Base-by-base conservation (phyloP, 2,797 vertebrate genomes). In the Enteromius radiatus region DNA sequence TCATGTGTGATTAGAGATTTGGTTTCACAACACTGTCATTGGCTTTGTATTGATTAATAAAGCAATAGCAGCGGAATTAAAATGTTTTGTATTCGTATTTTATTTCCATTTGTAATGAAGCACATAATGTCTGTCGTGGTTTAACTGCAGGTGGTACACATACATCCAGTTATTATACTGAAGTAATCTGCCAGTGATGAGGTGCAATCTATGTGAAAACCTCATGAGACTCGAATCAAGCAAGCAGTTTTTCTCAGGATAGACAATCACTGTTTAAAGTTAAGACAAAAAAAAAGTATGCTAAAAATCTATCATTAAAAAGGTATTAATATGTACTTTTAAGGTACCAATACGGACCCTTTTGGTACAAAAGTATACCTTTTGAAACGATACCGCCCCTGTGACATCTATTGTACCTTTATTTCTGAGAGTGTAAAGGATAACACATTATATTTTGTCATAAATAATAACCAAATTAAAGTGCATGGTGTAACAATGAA, bases 1-100 rank as follows among this genome's bases (percentile, higher is more conserved):
- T 52, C n/a, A 70, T 70, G 65, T 38, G 43, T 81, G 21, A 45
- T 73, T 73, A 49, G 28, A 75, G 45, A 74, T 75, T 81, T 31
- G 43, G n/a, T 64, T 65, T 75, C 45, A 47, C 1, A 23, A 12
- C 15, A 17, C 21, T 0, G 1, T 41, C 11, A 81, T 21, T 52
- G 23, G 2, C 33, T 67, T 36, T 31, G 9, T 28, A 81, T 65
- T 15, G 5, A 56, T 56, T 54, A 19, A 3, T 68, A 38, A 5
- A 79, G 63, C 33, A 2, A 5, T 38, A 52, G 19, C 5, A 3
- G 4, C 15, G 3, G 54, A 15, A 77, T 47, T 1, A 65, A 78
- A 17, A 15, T 12, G 3, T n/a, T 76, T 23, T 15, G 14, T 21
- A 28, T 23, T 21, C 6, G 31, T 8, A 5, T 74, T 54, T 54